These are phyloP conservation scores for Aramus guarauna DNA, from an alignment of 2,113 vertebrate genomes.

Conservation along the genomic window DNA sequence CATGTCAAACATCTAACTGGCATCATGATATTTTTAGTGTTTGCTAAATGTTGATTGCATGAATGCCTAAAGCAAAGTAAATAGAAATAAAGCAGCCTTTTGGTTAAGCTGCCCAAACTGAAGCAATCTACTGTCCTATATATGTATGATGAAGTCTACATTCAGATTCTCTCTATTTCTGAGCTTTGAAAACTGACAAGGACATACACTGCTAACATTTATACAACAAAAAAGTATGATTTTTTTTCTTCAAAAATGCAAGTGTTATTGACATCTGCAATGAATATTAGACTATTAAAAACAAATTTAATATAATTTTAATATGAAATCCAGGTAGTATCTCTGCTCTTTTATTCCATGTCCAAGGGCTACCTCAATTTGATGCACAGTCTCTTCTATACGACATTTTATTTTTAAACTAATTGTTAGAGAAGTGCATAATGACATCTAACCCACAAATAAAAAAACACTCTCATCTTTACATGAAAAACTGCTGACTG, in stretches of 20 bases:
- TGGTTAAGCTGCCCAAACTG: not conserved
- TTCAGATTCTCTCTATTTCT: not conserved
- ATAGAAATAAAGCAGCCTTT: not conserved
- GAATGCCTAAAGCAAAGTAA: not conserved
- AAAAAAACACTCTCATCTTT: not conserved
- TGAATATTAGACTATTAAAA: not conserved
- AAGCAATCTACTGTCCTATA: not conserved
- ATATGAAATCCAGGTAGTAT: not conserved
- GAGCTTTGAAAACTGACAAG: not conserved
- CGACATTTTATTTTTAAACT: not conserved
- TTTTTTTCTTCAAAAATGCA: not conserved
- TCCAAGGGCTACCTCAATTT: not conserved
- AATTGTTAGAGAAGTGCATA: not conserved
- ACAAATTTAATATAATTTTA: not conserved
- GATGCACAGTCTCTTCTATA: not conserved
- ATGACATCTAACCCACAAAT: not conserved
- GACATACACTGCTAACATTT: accelerated
- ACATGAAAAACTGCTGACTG: not conserved
- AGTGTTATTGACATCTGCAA: not conserved
- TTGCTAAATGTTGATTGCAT: not conserved
- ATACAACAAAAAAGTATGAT: not conserved
- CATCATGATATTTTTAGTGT: not conserved
- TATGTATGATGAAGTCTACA: not conserved
- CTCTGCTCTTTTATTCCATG: not conserved
- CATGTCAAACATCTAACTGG: not conserved